phyloP scores from a whole-genome alignment of 2,888 invertebrate genomes.

The Sarcophaga subvicina region DNA sequence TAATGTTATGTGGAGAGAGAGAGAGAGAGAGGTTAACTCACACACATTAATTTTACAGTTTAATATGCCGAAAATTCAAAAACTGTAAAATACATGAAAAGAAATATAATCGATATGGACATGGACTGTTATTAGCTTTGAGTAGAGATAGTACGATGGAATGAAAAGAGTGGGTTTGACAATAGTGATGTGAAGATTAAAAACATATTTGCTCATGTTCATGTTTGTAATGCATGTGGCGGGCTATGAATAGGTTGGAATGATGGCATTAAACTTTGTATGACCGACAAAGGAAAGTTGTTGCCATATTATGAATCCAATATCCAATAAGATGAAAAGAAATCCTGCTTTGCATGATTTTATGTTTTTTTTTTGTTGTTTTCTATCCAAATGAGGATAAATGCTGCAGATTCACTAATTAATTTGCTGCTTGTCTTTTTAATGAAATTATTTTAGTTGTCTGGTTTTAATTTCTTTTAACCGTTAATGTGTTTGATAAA shows the following conservation, averaged over 20 bases:
- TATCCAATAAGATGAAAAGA: slow-evolving; percentile 6
- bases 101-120: neutral
- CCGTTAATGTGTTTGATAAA: neutral
- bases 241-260: neutral
- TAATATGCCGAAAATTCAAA: slow-evolving; percentile 21
- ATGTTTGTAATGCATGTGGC: neutral
- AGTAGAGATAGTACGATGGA: neutral
- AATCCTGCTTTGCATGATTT: slow-evolving; percentile 50
- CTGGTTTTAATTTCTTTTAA: slow-evolving; percentile 27
- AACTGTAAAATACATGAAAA: neutral
- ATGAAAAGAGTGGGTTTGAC: neutral
- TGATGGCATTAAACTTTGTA: slow-evolving; percentile 61
- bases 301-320: slow-evolving; percentile 27
- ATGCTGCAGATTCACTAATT: slow-evolving; percentile 35
- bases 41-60: slow-evolving; percentile 12
- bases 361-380: neutral
- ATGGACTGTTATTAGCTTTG: neutral
- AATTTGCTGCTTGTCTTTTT: slow-evolving; percentile 27
- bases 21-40: neutral
- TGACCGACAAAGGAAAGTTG: slow-evolving; percentile 66
- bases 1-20: neutral
- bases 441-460: slow-evolving; percentile 20
- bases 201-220: neutral
- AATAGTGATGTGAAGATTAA: neutral
- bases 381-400: slow-evolving; percentile 39